Evolutionary conservation across 2,113 vertebrate genomes (phyloP).

Genomic region (Oceanodroma tethys): DNA sequence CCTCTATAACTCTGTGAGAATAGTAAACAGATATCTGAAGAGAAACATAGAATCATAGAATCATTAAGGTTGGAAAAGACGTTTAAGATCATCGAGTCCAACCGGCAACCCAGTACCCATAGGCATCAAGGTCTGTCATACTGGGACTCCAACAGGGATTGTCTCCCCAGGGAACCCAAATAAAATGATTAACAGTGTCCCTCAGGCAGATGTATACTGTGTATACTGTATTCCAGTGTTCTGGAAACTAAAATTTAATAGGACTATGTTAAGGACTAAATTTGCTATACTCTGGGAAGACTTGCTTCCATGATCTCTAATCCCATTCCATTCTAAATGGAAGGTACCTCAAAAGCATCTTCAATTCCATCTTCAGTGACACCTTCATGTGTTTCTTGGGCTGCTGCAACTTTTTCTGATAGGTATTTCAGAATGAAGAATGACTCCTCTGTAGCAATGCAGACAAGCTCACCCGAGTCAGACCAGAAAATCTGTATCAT

Average conservation of each 20-base stretch:
- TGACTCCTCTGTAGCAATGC: constrained; percentile 97
- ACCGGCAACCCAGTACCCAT: too few relatives aligned
- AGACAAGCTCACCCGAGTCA: constrained; percentile 97
- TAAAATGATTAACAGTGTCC: not conserved
- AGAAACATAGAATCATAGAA: too few relatives aligned
- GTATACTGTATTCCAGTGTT: not conserved
- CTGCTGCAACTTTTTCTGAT: constrained; percentile 92
- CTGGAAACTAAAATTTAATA: not conserved
- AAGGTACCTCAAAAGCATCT: constrained; percentile 92
- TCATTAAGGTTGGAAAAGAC: too few relatives aligned
- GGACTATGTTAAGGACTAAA: not conserved
- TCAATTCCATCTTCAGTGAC: constrained; percentile 98
- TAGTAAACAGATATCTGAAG: not conserved
- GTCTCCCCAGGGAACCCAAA: not conserved
- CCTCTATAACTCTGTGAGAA: not conserved
- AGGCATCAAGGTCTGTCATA: not conserved
- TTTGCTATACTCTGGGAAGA: not conserved
- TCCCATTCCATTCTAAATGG: not conserved
- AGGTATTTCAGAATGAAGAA: constrained; percentile 97
- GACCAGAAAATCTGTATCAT: constrained; percentile 95
- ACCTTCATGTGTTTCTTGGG: constrained; percentile 94
- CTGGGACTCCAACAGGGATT: not conserved
- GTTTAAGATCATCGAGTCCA: too few relatives aligned
- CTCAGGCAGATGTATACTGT: not conserved
- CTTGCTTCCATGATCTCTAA: not conserved